These are phyloP conservation scores for Gryllus longicercus DNA, from an alignment of 2,888 invertebrate species.

Conservation along the genomic window DNA sequence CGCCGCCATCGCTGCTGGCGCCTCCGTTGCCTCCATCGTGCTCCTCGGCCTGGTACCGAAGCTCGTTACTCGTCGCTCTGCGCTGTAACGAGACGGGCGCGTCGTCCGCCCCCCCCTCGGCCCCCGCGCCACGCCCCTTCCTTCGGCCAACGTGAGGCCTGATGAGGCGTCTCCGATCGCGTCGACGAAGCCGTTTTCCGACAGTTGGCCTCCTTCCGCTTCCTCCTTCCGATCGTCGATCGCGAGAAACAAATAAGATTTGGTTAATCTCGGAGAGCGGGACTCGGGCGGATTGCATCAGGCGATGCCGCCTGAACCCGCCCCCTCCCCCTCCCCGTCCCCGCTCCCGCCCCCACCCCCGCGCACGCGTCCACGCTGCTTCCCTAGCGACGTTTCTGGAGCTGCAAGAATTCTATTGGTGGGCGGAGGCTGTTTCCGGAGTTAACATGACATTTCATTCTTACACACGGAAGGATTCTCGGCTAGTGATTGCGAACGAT, in stretches of 20 bases:
- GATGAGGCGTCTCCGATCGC: not conserved
- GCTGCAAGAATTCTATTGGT: too few species aligned
- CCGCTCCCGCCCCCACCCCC: not conserved
- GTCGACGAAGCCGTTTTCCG: conserved; percentile 5
- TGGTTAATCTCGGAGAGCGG: conserved; percentile 1
- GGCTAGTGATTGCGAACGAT: too few species aligned
- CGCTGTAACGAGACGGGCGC: too few species aligned
- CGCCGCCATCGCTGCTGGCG: too few species aligned
- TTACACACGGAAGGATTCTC: too few species aligned
- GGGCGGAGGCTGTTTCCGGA: too few species aligned
- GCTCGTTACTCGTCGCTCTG: too few species aligned
- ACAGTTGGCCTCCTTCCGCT: not conserved
- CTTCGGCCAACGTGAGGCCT: not conserved
- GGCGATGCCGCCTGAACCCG: not conserved
- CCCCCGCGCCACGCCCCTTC: not conserved
- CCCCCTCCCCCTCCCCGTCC: not conserved
- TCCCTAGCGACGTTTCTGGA: too few species aligned
- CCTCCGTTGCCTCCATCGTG: too few species aligned
- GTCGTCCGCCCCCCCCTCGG: too few species aligned
- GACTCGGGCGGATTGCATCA: not conserved
- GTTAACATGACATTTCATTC: too few species aligned
- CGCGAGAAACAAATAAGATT: conserved; percentile 17
- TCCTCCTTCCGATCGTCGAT: not conserved
- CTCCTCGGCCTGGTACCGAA: too few species aligned
- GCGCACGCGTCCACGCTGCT: not conserved